Percentiles rank a stretch among this genome's conserved stretches.
These are phyloP conservation scores for Hemitrygon akajei DNA, from an alignment of 2,797 vertebrate genomes.

Conservation along the genomic window DNA sequence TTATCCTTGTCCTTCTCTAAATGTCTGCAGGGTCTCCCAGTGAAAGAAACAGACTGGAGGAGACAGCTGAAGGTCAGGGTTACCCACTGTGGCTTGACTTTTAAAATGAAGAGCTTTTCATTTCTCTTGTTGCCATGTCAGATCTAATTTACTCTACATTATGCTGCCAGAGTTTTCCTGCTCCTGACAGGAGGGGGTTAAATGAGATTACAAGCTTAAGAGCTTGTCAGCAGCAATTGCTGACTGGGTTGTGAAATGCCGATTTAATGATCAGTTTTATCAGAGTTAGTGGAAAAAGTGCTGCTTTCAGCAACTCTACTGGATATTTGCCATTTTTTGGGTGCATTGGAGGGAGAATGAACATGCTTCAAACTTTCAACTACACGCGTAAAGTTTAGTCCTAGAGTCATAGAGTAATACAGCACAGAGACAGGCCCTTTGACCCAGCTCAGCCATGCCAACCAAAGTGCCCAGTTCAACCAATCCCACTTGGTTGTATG, in stretches of 20 bases:
- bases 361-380: not conserved
- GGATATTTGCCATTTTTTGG: conserved; percentile 40
- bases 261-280: conserved; percentile 77
- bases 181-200: conserved; percentile 73
- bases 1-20: conserved; percentile 46
- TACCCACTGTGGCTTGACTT: conserved; percentile 70
- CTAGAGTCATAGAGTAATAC: no score
- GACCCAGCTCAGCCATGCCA: no score
- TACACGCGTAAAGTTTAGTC: not conserved
- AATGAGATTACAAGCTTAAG: conserved; percentile 78
- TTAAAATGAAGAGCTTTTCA: conserved; percentile 70
- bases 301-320: conserved; percentile 64
- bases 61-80: conserved; percentile 63
- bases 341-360: not conserved
- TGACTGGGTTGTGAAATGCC: conserved; percentile 69
- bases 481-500: no score
- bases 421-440: no score
- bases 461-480: no score
- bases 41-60: conserved; percentile 47
- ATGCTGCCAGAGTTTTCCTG: conserved; percentile 57
- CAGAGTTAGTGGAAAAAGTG: conserved; percentile 56
- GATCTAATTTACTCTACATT: conserved; percentile 71
- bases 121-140: conserved; percentile 69
- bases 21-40: conserved; percentile 49
- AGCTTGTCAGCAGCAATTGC: conserved; percentile 64